These are phyloP conservation scores for Rugalucina vietnamica DNA, from an alignment of 2,888 invertebrate species.

Conservation along the genomic window DNA sequence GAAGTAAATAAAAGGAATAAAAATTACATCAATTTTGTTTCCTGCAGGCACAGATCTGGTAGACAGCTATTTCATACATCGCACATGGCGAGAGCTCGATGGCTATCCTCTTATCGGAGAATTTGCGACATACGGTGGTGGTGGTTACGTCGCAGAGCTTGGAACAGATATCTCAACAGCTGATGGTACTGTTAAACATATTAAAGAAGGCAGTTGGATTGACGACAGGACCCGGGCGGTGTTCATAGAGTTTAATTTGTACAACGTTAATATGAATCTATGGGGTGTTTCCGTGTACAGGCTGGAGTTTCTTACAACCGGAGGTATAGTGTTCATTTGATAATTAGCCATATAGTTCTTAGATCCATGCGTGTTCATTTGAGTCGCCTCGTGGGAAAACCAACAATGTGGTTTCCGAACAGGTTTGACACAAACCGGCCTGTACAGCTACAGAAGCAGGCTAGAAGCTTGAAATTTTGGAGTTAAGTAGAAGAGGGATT, in stretches of 20 bases:
- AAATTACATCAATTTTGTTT: neutral
- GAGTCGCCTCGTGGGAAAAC: no score
- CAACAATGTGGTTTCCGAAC: no score
- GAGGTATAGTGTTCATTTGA: slow-evolving; percentile 54
- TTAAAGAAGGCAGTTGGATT: slow-evolving; percentile 80
- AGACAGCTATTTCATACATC: slow-evolving; percentile 67
- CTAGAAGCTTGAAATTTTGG: no score
- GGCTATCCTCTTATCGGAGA: slow-evolving; percentile 81
- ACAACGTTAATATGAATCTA: slow-evolving; percentile 80
- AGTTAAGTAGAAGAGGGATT: no score
- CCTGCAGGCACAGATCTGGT: neutral
- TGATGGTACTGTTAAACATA: neutral
- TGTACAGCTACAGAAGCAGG: no score
- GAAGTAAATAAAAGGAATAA: neutral
- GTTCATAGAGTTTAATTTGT: slow-evolving; percentile 84
- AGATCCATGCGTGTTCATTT: no score
- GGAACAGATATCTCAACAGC: slow-evolving; percentile 35
- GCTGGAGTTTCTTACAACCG: slow-evolving; percentile 67
- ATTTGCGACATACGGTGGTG: slow-evolving; percentile 82
- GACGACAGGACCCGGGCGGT: slow-evolving; percentile 83
- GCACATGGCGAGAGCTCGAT: slow-evolving; percentile 74
- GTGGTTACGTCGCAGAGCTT: slow-evolving; percentile 83
- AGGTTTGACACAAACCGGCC: no score
- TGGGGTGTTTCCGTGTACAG: slow-evolving; percentile 65
- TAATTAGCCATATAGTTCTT: no score